A percentile compares a stretch with the other conserved stretches of the same genome.
phyloP scores from a whole-genome alignment of 2,797 vertebrate species.

The Arctocebus calabarensis region DNA sequence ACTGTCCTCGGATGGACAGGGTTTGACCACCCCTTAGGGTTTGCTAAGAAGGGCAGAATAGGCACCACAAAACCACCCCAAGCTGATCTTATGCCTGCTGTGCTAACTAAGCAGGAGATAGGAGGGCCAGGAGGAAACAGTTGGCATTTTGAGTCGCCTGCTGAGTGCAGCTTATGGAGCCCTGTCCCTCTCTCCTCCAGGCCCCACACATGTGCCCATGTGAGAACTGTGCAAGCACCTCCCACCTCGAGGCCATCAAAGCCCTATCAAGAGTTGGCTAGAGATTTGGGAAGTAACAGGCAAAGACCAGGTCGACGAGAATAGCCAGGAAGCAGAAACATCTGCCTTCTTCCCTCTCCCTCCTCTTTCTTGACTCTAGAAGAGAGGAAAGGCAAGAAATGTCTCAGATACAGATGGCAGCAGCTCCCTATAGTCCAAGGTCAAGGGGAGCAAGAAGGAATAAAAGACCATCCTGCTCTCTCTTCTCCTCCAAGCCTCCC shows the following conservation, averaged over 20 bases:
- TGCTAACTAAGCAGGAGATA: background rate
- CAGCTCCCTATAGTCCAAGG: background rate
- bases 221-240: background rate
- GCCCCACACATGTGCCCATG: background rate
- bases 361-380: background rate
- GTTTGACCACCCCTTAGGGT: accelerated
- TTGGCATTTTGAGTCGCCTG: background rate
- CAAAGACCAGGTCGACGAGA: background rate
- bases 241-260: background rate
- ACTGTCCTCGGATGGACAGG: too few relatives aligned
- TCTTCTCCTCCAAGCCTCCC: background rate
- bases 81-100: accelerated
- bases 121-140: too few relatives aligned
- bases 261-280: background rate
- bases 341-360: too few relatives aligned
- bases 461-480: too few relatives aligned
- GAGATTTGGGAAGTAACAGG: background rate
- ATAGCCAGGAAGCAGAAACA: background rate
- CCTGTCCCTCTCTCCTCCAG: background rate
- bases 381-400: background rate
- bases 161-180: too few relatives aligned
- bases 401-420: background rate
- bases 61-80: background rate
- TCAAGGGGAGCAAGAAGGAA: background rate
- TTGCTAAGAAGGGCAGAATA: background rate